Base-by-base conservation (phyloP, 2,113 vertebrate genomes). In the Cavia porcellus region DNA sequence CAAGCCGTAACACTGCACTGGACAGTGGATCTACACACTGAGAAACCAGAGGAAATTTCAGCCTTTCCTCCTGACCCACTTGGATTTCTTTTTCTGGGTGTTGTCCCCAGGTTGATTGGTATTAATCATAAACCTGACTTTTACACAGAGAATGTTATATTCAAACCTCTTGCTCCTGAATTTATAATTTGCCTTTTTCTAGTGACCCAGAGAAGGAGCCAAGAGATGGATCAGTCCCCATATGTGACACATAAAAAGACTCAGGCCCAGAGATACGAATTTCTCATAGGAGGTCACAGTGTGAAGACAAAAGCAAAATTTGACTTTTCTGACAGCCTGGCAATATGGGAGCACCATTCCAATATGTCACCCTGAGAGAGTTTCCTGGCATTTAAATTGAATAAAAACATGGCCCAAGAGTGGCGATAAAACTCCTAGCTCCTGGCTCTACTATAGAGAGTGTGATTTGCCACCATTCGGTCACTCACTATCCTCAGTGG, bases 11-110 rank as follows among this genome's bases (percentile, higher is more conserved):
- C 0, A 50, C 19, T 64, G 3, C 28, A 1, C 64, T 62, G 4
- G 7, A 1, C 17, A 32, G 2, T 11, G 9, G 30, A 86, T 35
- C 7, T 70, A 13, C 1, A 0, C 45, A 17, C 62, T 72, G 57
- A 30, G 32, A 70, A 57, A 6, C 5, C 1, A 35, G n/a, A 66
- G 12, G 17, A 59, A 3, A 22, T 77, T 72, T 25, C 24, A n/a
- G 4, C 12, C 64, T 82, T 95, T 85, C 17, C 35, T 30, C 0
- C 24, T 42, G 50, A 74, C 68, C 35, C 32, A 3, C 15, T 79
- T 47, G 22, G 7, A 79, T 92, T 79, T 25, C 50, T 32, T 90
- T 79, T 95, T 57, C 61, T n/a, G 52, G 75, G 38, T 32, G 50
- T 80, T 35, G 81, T 72, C 57, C 9, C 57, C 10, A n/a, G 22